Base-by-base conservation (phyloP, 2,113 vertebrate genomes). In the Anthoscopus minutus region DNA sequence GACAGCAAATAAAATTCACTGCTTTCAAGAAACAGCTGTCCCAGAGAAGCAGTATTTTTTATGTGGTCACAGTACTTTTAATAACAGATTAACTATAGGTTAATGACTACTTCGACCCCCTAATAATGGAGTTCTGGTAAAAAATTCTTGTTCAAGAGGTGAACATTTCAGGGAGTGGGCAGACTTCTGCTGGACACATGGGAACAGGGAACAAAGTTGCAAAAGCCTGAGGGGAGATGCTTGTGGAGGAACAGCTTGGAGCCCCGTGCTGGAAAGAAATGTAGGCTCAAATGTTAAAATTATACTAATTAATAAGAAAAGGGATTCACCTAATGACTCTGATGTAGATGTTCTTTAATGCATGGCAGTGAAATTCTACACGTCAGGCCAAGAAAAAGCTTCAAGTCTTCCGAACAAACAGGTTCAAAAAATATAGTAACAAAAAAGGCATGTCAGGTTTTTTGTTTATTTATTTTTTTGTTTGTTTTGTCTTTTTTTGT, bases 181-280 rank as follows among this genome's bases (percentile, higher is more conserved):
- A 38, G 20, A 9, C 30, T 89, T 27, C 57, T n/a, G 48, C 3
- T 7, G 74, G 45, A 38, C 19, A 15, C 50, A 4, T 24, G 40
- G 45, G 57, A 76, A 33, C 1, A 10, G 22, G n/a, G 69, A 53
- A 33, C 4, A 4, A 69, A 81, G 23, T 28, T 77, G 42, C 42
- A 44, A 53, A 76, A 60, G 13, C 72, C 45, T 31, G 24, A 35
- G 31, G 50, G 20, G 8, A 82, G 33, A 35, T 24, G 31, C 21
- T 61, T 20, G 38, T 61, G 54, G 45, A 53, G 54, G 6, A 61
- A 10, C 2, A 6, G 10, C 33, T 38, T 35, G 27, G 27, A 74
- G 38, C 13, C 42, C 31, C 15, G 8, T 0, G 0, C 4, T 11
- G 69, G 18, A 44, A 57, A 38, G 38, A 24, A 58, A 50, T 2